A percentile compares a stretch with the other conserved stretches of the same genome.
Evolutionary conservation across 1,140 invertebrate genomes (phyloP).

Genomic region (Asbolus verrucosus): DNA sequence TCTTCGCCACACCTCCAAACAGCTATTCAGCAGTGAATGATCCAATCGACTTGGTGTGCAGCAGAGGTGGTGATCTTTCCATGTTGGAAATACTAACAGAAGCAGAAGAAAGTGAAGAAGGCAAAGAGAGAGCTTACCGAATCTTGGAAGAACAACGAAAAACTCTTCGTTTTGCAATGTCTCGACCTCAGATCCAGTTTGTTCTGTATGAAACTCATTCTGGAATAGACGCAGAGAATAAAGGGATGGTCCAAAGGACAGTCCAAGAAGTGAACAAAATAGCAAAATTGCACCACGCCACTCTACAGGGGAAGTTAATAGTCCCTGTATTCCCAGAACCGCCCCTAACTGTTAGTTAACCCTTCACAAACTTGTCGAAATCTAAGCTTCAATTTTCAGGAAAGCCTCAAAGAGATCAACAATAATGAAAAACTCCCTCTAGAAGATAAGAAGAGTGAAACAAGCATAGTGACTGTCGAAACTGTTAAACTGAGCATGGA

Average conservation of each 20-base stretch:
- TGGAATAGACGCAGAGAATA: slow-evolving; percentile 75
- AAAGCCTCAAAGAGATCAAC: slow-evolving; percentile 48
- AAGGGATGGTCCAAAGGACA: slow-evolving; percentile 71
- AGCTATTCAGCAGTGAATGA: slow-evolving; percentile 81
- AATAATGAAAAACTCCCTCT: slow-evolving; percentile 46
- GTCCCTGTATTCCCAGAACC: slow-evolving; percentile 6
- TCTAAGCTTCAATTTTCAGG: neutral
- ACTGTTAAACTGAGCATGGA: slow-evolving; percentile 1
- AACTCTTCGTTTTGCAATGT: slow-evolving; percentile 74
- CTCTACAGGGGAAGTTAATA: slow-evolving; percentile 66
- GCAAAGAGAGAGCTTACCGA: slow-evolving; percentile 69
- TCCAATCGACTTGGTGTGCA: slow-evolving; percentile 78
- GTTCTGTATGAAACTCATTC: slow-evolving; percentile 79
- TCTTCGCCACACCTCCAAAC: slow-evolving; percentile 79
- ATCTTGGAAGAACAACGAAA: slow-evolving; percentile 77
- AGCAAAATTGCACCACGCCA: slow-evolving; percentile 72
- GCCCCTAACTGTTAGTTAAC: neutral
- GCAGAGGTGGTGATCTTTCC: slow-evolving; percentile 74
- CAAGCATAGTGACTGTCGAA: neutral
- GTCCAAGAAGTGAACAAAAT: slow-evolving; percentile 73
- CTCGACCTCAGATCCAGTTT: slow-evolving; percentile 78
- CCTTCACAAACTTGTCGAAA: neutral
- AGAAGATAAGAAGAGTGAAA: neutral
- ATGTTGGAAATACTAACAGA: slow-evolving; percentile 77
- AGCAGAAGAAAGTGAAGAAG: slow-evolving; percentile 71